Conservation (phyloP, 2,113 vertebrate species). For the Pogonocichla stellata region DNA sequence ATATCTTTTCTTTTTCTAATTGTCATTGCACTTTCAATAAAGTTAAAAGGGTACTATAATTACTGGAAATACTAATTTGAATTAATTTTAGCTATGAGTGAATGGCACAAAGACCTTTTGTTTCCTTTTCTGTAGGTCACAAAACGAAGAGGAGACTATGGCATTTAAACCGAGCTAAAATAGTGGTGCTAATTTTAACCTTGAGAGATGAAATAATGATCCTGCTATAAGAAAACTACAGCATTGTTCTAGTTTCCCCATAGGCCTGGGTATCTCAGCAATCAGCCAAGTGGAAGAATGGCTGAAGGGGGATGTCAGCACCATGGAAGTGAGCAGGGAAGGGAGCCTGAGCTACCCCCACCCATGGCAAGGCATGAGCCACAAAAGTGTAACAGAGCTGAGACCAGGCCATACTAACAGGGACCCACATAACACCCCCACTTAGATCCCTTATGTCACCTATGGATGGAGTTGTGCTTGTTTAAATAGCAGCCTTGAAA, state of each 20-base stretch:
- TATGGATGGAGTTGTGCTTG: not conserved
- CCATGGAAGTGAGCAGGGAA: not conserved
- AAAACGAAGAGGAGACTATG: not conserved
- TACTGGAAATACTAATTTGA: not conserved
- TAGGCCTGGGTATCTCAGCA: not conserved
- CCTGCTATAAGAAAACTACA: not conserved
- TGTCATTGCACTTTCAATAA: not conserved
- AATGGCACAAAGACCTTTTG: not conserved
- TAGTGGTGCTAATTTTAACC: not conserved
- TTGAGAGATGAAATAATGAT: not conserved
- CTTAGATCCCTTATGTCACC: not conserved
- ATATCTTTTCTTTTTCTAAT: not conserved
- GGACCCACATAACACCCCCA: not conserved
- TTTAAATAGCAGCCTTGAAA: not conserved
- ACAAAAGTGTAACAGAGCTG: not conserved
- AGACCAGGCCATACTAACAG: not conserved
- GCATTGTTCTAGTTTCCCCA: not conserved
- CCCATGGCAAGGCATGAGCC: not conserved
- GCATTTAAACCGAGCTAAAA: not conserved
- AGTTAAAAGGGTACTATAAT: not conserved
- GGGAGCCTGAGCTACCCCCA: not conserved
- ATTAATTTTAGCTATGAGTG: not conserved
- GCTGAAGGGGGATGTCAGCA: not conserved
- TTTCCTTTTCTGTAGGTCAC: not conserved
- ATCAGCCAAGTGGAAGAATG: not conserved